Evolutionary conservation across 1,140 invertebrate species (phyloP).

Genomic region (Drosophila nigromelanica): DNA sequence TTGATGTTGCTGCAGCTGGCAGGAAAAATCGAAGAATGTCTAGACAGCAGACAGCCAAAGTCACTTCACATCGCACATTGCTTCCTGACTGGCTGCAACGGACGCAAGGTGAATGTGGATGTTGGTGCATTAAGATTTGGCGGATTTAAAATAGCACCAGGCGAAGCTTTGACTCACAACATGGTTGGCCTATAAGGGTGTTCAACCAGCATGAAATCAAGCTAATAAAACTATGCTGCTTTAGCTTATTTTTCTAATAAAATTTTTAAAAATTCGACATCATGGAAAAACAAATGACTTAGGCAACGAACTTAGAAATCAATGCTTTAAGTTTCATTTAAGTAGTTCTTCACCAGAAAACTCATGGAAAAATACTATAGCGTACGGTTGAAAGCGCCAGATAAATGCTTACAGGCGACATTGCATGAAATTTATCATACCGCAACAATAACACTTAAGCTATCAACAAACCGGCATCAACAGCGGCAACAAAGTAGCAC

Average conservation of each 20-base stretch:
- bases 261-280: background rate
- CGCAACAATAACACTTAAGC: conserved; percentile 42
- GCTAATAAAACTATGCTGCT: background rate
- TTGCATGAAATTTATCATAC: conserved; percentile 32
- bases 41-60: conserved; percentile 78
- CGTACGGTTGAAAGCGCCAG: background rate
- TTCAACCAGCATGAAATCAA: background rate
- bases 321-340: background rate
- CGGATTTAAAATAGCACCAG: conserved; percentile 7
- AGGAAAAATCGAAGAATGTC: conserved; percentile 73
- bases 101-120: conserved; percentile 37
- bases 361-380: background rate
- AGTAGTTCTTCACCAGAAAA: conserved; percentile 1
- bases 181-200: background rate
- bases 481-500: conserved; percentile 13
- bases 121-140: conserved; percentile 12
- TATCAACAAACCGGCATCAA: conserved; percentile 20
- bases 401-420: conserved; percentile 16
- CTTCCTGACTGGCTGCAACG: conserved; percentile 68
- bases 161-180: conserved; percentile 1
- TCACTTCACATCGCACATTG: conserved; percentile 79
- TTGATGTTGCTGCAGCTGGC: conserved; percentile 43
- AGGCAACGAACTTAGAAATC: conserved; percentile 44
- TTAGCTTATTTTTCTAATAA: background rate
- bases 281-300: conserved; percentile 45